Evolutionary conservation across 2,113 vertebrate genomes (phyloP), one percentile per base, ranked within the genome.

Genomic region (Platichthys flesus): DNA sequence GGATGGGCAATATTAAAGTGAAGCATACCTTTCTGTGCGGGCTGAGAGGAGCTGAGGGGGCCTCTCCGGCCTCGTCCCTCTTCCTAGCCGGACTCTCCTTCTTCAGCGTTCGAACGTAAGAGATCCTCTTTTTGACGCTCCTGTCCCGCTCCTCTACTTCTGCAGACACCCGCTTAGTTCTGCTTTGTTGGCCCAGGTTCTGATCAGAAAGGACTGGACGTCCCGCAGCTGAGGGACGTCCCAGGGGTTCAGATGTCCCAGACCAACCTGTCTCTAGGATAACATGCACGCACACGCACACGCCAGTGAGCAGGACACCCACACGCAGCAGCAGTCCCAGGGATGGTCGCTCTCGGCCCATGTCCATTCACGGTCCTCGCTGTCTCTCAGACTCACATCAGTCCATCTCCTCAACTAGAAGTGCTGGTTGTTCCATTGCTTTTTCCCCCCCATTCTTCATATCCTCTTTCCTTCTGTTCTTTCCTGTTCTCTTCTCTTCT

Each of bases 1-100:
- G 54, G 26, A 20, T 10, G 40, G 4, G 10, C 18, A 12, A 69
- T 58, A 37, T 75, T 20, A 35, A 76, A 81, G 89, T 66, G n/a
- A 26, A 74, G 78, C 92, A 71, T 87, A 95, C 95, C 94, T 93
- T 94, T 76, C 77, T 93, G 73, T 67, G 68, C 0, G n/a, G 81
- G 20, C 21, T 76, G 5, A 57, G 67, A 35, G 76, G 67, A 1
- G 86, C 12, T 16, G 63, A 62, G 37, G 35, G 76, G 16, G 51
- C 81, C 23, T 83, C 72, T 26, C 61, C 5, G 15, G 56, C 60
- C 9, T 56, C 40, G 9, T 74, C n/a, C 76, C 61, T 52, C 42
- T 72, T 68, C 66, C 47, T 55, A 2, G 52, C 13, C 13, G 23
- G 49, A 26, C 54, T 54, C 52, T 88, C 78, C 56, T 81, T 82